Conservation (phyloP, 2,113 vertebrate species). For the Geothlypis trichas region DNA sequence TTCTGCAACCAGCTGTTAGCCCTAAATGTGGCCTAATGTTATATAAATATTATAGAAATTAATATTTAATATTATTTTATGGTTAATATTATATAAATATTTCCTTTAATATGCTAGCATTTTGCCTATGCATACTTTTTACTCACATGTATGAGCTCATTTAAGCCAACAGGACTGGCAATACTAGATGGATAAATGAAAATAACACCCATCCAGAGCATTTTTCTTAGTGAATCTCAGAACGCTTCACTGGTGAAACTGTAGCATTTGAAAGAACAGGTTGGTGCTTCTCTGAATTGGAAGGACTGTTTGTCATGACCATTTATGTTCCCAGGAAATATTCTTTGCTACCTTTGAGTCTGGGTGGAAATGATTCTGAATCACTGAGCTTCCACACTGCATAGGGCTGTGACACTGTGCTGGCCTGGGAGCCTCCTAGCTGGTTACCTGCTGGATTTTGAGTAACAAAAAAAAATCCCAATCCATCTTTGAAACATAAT, state of each 20-base stretch:
- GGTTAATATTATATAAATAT: neutral
- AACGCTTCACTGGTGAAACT: neutral
- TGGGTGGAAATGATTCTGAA: neutral
- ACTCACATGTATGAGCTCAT: neutral
- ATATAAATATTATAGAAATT: neutral
- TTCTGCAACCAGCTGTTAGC: neutral
- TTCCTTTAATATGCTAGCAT: neutral
- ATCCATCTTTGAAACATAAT: neutral
- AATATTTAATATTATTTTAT: neutral
- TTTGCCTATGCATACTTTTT: neutral
- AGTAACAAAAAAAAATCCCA: neutral
- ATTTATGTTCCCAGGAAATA: neutral
- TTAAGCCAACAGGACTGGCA: neutral
- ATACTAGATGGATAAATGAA: neutral
- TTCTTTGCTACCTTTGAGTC: neutral
- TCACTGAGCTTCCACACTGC: neutral
- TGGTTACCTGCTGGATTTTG: neutral
- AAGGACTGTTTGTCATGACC: neutral
- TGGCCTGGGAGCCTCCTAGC: neutral
- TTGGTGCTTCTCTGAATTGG: neutral
- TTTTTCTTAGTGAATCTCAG: neutral
- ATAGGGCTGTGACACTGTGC: neutral
- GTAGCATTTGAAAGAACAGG: neutral
- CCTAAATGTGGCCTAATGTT: neutral
- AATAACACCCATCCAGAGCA: neutral